Base-by-base conservation (phyloP, 1,140 invertebrate species). In the Lordiphosa mommai region DNA sequence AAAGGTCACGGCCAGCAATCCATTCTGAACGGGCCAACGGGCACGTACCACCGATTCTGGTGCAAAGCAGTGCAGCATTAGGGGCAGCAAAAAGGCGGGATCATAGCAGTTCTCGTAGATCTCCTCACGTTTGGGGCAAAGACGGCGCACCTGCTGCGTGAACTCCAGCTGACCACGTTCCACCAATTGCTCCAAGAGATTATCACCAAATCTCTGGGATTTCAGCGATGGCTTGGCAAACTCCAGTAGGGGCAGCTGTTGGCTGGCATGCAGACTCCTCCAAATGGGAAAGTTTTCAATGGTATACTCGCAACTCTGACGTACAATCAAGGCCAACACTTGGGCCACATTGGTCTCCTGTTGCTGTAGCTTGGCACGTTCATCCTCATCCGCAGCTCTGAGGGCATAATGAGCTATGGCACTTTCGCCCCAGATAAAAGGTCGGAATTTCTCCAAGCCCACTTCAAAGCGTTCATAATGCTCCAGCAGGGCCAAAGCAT, bases 381-480 rank as follows among this genome's bases (percentile, higher is more conserved):
- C 90, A 68, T 93, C 90, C 52, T 92, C 76, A 46, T 91, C 90
- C 3, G 88, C 89, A 3, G 89, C 90, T 46, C 92, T 91, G 0
- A 95, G 89, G 8, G 93, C 93, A 69, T 96, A 96, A 87, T 95
- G 92, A 27, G 91, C 92, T 7, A 94, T 92, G 0, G 95, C 95
- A 9, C 93, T 92, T 76, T 92, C 92, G 4, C 95, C 95, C 93
- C 94, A 96, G 0, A 96, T 89, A 71, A 94, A 96, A 8, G 95
- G 95, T 60, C 93, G 93, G 70, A 92, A 95, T 88, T 93, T 90
- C 37, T 91, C 90, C 8, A 95, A 90, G 55, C 91, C 91, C 30
- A 92, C 88, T 9, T 90, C 90, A 43, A 91, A 90, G 27, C 76
- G 87, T 86, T 94, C 94, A 69, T 94, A 94, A 58, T 91, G 90